Evolutionary conservation across 1,140 invertebrate genomes (phyloP), one percentile per base, ranked within the genome.

Genomic region (Acyrthosiphon pisum): DNA sequence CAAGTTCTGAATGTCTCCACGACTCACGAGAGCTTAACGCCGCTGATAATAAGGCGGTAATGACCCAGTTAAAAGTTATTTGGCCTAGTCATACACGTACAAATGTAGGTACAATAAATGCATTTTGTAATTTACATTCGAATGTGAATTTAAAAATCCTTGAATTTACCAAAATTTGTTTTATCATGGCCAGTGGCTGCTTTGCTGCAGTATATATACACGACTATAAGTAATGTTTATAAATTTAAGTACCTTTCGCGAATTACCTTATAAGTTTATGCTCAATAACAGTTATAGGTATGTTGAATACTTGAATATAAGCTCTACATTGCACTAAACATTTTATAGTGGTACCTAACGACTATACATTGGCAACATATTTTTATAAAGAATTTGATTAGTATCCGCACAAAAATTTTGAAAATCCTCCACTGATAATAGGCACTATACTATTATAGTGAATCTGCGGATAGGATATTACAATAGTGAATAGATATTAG

Each of bases 111-210:
- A 89, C 20, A 35, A 53, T 53, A 89, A 90, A 90, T 60, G 37
- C 88, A 90, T 20, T 90, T 90, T 37, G 37, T 56, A 90, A 90
- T 41, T 90, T 60, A 60, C 48, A 35, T 53, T 89, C 48, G 50
- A 90, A 60, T 60, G 88, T 60, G 44, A 90, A 60, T 90, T 90
- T 60, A 90, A 60, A 60, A 90, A 60, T 90, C 88, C 88, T 90
- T 90, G 88, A 90, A 90, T 90, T 90, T 90, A 41, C 44, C 53
- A 37, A 90, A 90, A 60, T 90, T 90, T 56, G 7, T 90, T 60
- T 44, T 60, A 90, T 60, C 88, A 46, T 90, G 53, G 88, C 53
- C 87, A 37, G 7, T 48, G 86, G 30, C 30, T 41, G 41, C 9
- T 84, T 84, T 41, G 37, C 14, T 76, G 60, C 60, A 76, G 30